phyloP scores from a whole-genome alignment of 1,140 invertebrate species.

The Ditylenchus dipsaci region DNA sequence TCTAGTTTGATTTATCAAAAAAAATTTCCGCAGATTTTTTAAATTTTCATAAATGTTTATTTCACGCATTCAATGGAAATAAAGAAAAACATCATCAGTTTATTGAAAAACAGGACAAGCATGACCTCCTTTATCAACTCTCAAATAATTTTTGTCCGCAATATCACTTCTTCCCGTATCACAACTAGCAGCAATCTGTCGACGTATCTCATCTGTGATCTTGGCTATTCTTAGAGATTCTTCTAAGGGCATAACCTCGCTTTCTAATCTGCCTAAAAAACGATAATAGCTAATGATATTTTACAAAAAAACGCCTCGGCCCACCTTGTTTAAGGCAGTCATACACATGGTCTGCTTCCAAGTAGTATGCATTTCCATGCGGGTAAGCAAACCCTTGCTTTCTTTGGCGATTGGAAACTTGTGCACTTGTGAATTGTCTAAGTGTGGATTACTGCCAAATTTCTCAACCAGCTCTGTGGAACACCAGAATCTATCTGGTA shows the following conservation, averaged over 20 bases:
- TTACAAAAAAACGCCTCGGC: background rate
- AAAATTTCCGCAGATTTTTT: too few species aligned
- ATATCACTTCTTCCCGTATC: too few species aligned
- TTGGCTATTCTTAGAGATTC: conserved; percentile 9
- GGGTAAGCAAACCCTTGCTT: conserved; percentile 6
- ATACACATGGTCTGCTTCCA: conserved; percentile 15
- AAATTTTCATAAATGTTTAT: too few species aligned
- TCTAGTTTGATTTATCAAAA: too few species aligned
- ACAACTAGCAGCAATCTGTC: background rate
- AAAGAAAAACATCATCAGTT: too few species aligned
- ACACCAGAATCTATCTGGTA: conserved; percentile 12
- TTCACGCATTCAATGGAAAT: too few species aligned
- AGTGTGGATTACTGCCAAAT: conserved; percentile 6
- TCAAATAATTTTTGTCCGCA: too few species aligned
- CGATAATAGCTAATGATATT: background rate
- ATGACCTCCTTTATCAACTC: too few species aligned
- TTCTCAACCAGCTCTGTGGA: conserved; percentile 11
- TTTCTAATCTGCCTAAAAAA: conserved; percentile 9
- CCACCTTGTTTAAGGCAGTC: conserved; percentile 8
- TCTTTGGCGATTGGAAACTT: conserved; percentile 11
- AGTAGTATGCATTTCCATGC: conserved; percentile 7
- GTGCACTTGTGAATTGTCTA: background rate
- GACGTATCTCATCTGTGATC: conserved; percentile 5
- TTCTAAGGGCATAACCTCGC: conserved; percentile 12
- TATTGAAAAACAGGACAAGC: too few species aligned